Base-by-base conservation (phyloP, 2,888 invertebrate genomes). In the Chloromyia formosa region DNA sequence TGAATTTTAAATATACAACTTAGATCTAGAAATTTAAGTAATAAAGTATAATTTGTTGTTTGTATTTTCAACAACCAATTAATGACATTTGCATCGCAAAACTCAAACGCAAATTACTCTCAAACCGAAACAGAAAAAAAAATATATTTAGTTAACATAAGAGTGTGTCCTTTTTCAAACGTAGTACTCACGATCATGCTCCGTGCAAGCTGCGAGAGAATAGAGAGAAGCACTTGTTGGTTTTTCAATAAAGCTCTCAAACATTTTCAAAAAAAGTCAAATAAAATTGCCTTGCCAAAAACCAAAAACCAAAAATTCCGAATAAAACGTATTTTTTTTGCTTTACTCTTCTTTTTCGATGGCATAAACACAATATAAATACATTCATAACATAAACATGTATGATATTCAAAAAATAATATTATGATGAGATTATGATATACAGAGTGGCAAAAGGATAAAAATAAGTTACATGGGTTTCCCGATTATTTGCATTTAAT, bases 151-250 rank as follows among this genome's bases (percentile, higher is more conserved):
- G 9, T 40, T 14, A 42, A 16, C 7, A 64, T 14, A 22, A 72
- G 40, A 14, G 72, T 72, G 60, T 42, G 42, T 16, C 22, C 45
- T 54, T 20, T 18, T 60, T 49, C 27, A 73, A 73, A 69, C 58
- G n/a, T 82, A 83, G 83, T 93, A 93, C 93, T 93, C 91, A 93
- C 93, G 90, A 92, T 92, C 93, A 93, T 93, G 92, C 92, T 92
- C 92, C 93, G 92, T 92, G 93, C 92, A 92, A 93, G 93, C 93
- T 91, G 90, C 88, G 81, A 83, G 81, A 78, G 78, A 77, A 79
- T 78, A 78, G 79, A 79, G 77, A 68, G 74, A 79, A 79, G 79
- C 77, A 72, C 73, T 75, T 56, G 75, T 77, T 76, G 77, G 60
- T 77, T 62, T 61, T 49, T 74, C 53, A 62, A 74, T 64, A 18